Evolutionary conservation across 1,140 invertebrate genomes (phyloP).

Genomic region (Anastrepha obliqua): DNA sequence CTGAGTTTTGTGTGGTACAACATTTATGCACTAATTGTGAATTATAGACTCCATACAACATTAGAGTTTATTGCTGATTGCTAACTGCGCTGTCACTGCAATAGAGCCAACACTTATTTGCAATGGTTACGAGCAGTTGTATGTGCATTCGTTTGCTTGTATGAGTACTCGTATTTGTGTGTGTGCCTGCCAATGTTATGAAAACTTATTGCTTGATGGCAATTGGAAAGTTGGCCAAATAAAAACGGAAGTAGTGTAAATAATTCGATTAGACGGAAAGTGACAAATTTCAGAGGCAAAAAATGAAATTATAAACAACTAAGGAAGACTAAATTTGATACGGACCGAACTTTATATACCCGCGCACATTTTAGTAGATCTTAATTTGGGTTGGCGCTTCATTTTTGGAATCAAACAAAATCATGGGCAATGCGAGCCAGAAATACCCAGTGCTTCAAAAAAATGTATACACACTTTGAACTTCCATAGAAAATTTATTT

Average conservation of each 20-base stretch:
- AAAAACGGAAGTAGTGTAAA: conserved; percentile 8
- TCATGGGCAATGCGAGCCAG: neutral
- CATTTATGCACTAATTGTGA: conserved; percentile 52
- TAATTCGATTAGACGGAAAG: conserved; percentile 52
- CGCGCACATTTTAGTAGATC: no score
- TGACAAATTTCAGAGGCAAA: conserved; percentile 19
- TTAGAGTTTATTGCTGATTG: conserved; percentile 54
- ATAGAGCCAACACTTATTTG: neutral
- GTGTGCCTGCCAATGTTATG: neutral
- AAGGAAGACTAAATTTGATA: neutral
- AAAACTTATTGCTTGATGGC: conserved; percentile 6
- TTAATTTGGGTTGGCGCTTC: neutral
- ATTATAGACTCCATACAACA: conserved; percentile 45
- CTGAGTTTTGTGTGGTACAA: neutral
- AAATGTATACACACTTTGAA: no score
- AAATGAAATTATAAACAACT: neutral
- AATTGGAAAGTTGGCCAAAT: conserved; percentile 24
- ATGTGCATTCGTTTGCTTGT: neutral
- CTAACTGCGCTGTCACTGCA: conserved; percentile 25
- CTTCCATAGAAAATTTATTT: no score
- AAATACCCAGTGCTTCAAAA: no score
- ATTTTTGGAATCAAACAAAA: no score
- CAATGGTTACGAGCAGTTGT: neutral
- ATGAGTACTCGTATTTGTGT: neutral
- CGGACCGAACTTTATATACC: no score